Evolutionary conservation across 2,888 invertebrate genomes (phyloP).

Genomic region (Scaptomyza caliginosa): DNA sequence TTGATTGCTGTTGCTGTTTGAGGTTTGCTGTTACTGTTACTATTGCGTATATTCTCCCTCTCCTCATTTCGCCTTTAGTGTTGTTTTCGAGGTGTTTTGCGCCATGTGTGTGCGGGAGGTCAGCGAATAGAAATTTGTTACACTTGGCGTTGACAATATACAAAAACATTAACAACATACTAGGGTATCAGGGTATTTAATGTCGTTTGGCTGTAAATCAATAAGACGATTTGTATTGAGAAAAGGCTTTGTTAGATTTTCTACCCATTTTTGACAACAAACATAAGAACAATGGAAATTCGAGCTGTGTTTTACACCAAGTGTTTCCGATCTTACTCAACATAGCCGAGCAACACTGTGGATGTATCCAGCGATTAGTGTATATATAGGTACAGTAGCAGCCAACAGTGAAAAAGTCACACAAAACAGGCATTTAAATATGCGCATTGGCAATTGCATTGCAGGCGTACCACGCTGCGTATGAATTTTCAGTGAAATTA

Average conservation of each 20-base stretch:
- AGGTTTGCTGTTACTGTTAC: conserved; percentile 30
- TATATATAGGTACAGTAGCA: conserved; percentile 28
- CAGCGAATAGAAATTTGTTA: conserved; percentile 49
- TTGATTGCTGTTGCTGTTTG: conserved; percentile 55
- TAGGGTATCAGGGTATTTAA: conserved; percentile 11
- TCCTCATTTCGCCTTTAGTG: not conserved
- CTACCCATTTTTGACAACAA: not conserved
- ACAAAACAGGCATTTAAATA: conserved; percentile 60
- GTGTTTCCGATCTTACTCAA: too few species aligned
- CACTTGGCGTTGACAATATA: conserved; percentile 27
- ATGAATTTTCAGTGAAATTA: conserved; percentile 66
- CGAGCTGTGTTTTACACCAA: not conserved
- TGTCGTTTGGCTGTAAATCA: not conserved
- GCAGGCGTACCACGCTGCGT: conserved; percentile 66
- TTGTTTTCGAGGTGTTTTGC: conserved; percentile 32
- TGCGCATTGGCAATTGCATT: conserved; percentile 65
- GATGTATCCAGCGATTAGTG: not conserved
- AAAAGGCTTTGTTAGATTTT: not conserved
- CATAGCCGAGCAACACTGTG: not conserved
- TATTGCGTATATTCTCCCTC: conserved; percentile 29
- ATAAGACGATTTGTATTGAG: not conserved
- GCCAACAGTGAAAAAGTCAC: conserved; percentile 13
- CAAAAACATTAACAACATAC: not conserved
- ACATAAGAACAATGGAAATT: not conserved
- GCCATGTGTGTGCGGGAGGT: conserved; percentile 59